These are phyloP conservation scores for Pelecanus crispus DNA, from an alignment of 2,113 vertebrate genomes.

Conservation along the genomic window DNA sequence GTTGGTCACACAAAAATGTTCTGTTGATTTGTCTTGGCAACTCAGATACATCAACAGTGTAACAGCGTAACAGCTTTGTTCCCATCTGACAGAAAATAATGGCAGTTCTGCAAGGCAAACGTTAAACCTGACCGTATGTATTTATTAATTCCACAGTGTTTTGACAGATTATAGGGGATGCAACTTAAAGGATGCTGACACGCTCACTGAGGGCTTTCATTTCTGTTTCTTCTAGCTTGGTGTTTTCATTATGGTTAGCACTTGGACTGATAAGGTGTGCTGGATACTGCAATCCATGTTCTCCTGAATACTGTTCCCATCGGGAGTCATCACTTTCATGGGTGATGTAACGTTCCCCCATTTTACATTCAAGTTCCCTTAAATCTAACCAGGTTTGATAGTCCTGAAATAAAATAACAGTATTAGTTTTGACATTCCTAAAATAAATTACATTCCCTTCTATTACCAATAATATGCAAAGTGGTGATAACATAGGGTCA, in stretches of 20 bases:
- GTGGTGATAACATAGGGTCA: neutral
- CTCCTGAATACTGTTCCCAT: constrained; percentile 89
- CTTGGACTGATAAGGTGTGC: constrained; percentile 75
- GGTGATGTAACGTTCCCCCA: constrained; percentile 92
- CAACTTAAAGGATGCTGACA: constrained; percentile 91
- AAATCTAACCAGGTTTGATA: constrained; percentile 97
- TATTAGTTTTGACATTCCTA: neutral
- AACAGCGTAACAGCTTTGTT: constrained; percentile 84
- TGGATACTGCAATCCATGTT: constrained; percentile 86
- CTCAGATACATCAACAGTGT: constrained; percentile 79
- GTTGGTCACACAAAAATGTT: constrained; percentile 82
- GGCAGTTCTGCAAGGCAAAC: constrained; percentile 82
- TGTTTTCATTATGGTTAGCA: constrained; percentile 63
- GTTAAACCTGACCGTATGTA: constrained; percentile 84
- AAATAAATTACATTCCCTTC: neutral
- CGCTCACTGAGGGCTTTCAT: constrained; percentile 91
- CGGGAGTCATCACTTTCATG: constrained; percentile 95
- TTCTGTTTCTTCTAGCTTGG: constrained; percentile 80
- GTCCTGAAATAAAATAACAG: constrained; percentile 75
- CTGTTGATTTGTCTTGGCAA: constrained; percentile 85
- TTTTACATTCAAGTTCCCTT: constrained; percentile 88
- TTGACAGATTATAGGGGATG: constrained; percentile 77
- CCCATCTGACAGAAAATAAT: constrained; percentile 84
- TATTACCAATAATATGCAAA: neutral
- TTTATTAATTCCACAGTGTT: constrained; percentile 86